Percentiles rank a stretch among this genome's conserved stretches.
These are phyloP conservation scores for Tipula lateralis DNA, from an alignment of 2,888 invertebrate genomes.

Conservation along the genomic window DNA sequence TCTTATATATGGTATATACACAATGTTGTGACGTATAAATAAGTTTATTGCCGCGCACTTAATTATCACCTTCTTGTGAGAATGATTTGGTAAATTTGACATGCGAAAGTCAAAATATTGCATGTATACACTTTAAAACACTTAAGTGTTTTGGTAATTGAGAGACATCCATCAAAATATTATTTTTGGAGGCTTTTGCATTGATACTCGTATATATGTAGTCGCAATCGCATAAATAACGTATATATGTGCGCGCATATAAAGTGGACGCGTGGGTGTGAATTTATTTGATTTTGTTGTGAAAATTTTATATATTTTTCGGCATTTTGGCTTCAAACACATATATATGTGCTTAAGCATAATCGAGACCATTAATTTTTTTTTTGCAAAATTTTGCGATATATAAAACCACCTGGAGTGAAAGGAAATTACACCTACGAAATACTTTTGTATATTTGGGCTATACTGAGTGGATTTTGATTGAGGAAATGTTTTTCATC, in stretches of 20 bases:
- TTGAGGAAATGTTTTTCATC: background rate
- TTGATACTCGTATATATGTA: no score
- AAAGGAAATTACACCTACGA: background rate
- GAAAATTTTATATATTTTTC: background rate
- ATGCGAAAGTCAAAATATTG: slow-evolving; percentile 11
- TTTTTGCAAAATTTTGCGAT: background rate
- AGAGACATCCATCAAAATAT: background rate
- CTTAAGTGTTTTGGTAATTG: background rate
- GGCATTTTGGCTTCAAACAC: background rate
- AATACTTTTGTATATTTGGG: background rate
- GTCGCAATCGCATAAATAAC: background rate
- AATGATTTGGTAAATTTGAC: background rate
- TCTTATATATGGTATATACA: background rate
- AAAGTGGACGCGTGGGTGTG: background rate
- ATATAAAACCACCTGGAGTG: background rate
- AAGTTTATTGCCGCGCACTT: background rate
- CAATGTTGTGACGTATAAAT: background rate
- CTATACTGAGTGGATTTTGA: background rate
- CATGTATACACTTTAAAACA: background rate
- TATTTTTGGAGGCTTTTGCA: background rate
- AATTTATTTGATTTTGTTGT: background rate
- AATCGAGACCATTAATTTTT: background rate
- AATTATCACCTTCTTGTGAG: background rate
- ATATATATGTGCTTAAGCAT: background rate
- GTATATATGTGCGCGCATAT: background rate